Base-by-base conservation (phyloP, 2,888 invertebrate genomes). In the Acanthacorydalis orientalis region DNA sequence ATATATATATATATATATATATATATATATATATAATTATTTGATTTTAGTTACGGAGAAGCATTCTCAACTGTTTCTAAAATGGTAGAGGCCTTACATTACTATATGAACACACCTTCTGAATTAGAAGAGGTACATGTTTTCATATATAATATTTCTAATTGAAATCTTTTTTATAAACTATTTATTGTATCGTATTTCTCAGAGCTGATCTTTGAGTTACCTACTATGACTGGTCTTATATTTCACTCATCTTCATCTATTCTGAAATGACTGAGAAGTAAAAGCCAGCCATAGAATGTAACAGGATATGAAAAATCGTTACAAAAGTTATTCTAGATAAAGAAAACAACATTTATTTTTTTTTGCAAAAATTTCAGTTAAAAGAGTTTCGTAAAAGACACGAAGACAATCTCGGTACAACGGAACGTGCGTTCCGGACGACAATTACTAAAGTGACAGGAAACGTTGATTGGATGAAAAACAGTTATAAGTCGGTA, bases 401-500 rank as follows among this genome's bases (percentile, higher is more conserved):
- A 45, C 61, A 66, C 32, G 57, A 60, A 42, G 59, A 64, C 48
- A 64, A 69, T 45, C 58, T 74, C 42, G 70, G 70, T 4, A 64
- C 73, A 1, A 69, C 72, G 0, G 63, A 66, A 4, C 58, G 68
- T 49, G 68, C 72, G 0, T 69, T 74, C 47, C 62, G 70, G 40
- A 71, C 69, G 53, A 68, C 71, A 2, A 67, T 74, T 33, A 75
- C 77, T 57, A 65, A 59, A 45, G 70, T 72, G 0, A 60, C 64
- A 51, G 63, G 64, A 15, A 77, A 77, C 56, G 68, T 76, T 7
- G 61, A 64, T 44, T 78, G 78, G 78, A 74, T 74, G 69, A 59
- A 68, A 43, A 64, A 65, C 31, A 73, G 73, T 57, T 73, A 70
- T 52, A 50, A 57, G 33, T 57, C 60, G 23, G 58, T 68, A 8